Percentiles rank a stretch among this genome's conserved stretches.
phyloP scores from a whole-genome alignment of 2,797 vertebrate species.

The Myotis planiceps region DNA sequence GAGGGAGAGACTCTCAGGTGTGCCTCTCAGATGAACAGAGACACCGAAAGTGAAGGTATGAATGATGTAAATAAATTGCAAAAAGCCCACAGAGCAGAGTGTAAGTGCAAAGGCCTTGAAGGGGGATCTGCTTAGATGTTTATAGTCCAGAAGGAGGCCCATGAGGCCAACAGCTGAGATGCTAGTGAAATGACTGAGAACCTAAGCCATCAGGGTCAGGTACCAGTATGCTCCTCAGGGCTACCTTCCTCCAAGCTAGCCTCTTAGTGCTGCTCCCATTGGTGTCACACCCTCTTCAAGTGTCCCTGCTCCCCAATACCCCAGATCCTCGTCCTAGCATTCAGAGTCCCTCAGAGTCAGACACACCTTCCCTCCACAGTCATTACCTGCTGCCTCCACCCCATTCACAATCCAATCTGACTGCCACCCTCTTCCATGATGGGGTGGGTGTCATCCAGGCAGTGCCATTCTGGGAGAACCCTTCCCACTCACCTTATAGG shows the following conservation, averaged over 20 bases:
- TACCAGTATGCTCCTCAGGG: not conserved
- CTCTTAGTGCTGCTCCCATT: not conserved
- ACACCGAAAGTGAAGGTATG: not conserved
- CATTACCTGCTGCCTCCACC: not conserved
- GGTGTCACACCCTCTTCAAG: not conserved
- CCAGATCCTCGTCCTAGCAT: not conserved
- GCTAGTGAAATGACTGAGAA: not conserved
- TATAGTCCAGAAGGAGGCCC: not conserved
- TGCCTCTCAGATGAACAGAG: not conserved
- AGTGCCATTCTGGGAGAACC: not conserved
- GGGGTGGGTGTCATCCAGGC: not conserved
- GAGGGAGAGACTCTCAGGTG: not conserved
- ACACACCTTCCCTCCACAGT: not conserved
- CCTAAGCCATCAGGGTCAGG: not conserved
- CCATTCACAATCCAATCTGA: not conserved
- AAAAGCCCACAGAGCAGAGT: not conserved
- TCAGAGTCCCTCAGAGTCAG: not conserved
- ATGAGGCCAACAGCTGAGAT: not conserved
- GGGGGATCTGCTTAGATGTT: not conserved
- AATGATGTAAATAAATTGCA: not conserved
- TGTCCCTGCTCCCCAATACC: not conserved
- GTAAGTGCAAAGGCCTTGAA: not conserved
- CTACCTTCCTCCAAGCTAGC: not conserved
- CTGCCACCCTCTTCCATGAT: not conserved
- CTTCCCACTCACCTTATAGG: not conserved